Evolutionary conservation across 2,113 vertebrate genomes (phyloP), one percentile per base, ranked within the genome.

Genomic region (Salvator merianae): DNA sequence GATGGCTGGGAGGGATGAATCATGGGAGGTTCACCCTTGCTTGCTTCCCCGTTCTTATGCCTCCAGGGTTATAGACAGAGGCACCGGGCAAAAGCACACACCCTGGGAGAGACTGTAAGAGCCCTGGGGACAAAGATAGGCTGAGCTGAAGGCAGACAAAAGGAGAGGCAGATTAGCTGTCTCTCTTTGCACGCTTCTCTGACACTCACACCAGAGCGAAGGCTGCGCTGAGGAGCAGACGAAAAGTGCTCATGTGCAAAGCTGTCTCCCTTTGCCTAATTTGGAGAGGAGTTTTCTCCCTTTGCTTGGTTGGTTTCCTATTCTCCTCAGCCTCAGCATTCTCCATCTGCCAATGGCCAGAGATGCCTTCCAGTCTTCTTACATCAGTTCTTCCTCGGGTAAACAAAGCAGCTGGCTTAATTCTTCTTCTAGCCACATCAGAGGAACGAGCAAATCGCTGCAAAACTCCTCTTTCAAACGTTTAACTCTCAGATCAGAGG

Each of bases 391-490:
- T 84, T 62, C 38, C 8, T 63, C 34, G 53, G 69, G 66, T 72
- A 71, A 84, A 43, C 22, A 79, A 73, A 43, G 79, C 28, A 36
- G 22, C 70, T 30, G 34, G 24, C 40, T 47, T 47, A 34, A 79
- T 71, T 47, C 36, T 62, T 28, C 36, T 72, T 28, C 30, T 38
- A 71, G 53, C 77, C 68, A 84, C 76, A 79, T 65, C 68, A 79
- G 68, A 24, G 47, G 88, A 34, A 82, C 90, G 83, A 83, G 85
- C 89, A 92, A 87, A 85, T 47, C 81, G 36, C 77, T 68, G 59
- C 89, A 85, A 81, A 89, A 88, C 66, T 73, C 63, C 86, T 82
- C 30, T 86, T 92, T 88, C 83, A 89, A 91, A 88, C 3, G 7
- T 36, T 30, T 76, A 59, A 66, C 26, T 84, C 8, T 77, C 53